Evolutionary conservation across 2,888 invertebrate species (phyloP), one percentile per base, ranked within the genome.

Genomic region (Agrypnus murinus): DNA sequence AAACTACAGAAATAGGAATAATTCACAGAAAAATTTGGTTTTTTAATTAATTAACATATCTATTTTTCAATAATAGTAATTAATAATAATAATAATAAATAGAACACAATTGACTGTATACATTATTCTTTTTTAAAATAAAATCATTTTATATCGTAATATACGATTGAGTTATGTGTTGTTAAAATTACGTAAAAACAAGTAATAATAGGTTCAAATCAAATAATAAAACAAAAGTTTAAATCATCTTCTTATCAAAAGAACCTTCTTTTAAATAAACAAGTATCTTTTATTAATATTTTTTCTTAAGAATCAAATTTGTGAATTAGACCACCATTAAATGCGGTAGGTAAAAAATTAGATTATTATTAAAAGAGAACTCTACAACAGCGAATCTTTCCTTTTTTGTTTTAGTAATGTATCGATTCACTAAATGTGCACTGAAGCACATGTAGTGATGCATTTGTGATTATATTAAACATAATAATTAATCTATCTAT

Each of bases 31-130:
- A 66, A 63, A 31, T 63, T 25, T 60, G 58, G 34, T 36, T 48
- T 73, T n/a, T 69, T 68, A 68, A 69, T 25, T 69, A 71, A 72
- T 67, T 62, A 74, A 74, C 66, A 55, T 71, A 67, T 77, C 75
- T 75, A 74, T 75, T 74, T 69, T 68, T 46, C 65, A 70, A 74
- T 76, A 73, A n/a, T n/a, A n/a, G n/a, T n/a, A n/a, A n/a, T n/a
- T n/a, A n/a, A n/a, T n/a, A n/a, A n/a, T n/a, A n/a, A n/a, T n/a
- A n/a, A n/a, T n/a, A n/a, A 73, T 73, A 75, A 72, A 72, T 70
- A 71, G 75, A 77, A 77, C 74, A 76, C 75, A 76, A 72, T 73
- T 73, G 70, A 77, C 73, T 69, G 72, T 65, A 68, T 75, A 73
- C 48, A 66, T 48, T n/a, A n/a, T n/a, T n/a, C n/a, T n/a, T n/a